These are phyloP conservation scores for Drosophila grimshawi DNA, from an alignment of 1,140 invertebrate genomes.

Conservation along the genomic window DNA sequence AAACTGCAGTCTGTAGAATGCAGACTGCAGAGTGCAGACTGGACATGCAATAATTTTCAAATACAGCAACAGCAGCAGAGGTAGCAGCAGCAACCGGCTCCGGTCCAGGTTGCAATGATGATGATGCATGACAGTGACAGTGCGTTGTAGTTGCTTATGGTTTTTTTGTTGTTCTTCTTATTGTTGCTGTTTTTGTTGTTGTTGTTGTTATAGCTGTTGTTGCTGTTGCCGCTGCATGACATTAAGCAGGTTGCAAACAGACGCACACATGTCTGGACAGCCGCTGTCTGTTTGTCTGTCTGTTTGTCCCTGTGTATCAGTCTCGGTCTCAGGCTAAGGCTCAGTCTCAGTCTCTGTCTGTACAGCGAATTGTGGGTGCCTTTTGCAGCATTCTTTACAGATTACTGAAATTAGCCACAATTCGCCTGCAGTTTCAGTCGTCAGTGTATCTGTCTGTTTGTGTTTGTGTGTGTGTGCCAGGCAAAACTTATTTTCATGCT, in stretches of 20 bases:
- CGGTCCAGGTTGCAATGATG: constrained; percentile 53
- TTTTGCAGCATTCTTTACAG: constrained; percentile 63
- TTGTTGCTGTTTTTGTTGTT: constrained; percentile 47
- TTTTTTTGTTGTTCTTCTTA: constrained; percentile 36
- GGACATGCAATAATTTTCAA: constrained; percentile 82
- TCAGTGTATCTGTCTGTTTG: neutral
- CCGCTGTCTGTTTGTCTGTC: constrained; percentile 49
- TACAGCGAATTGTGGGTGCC: constrained; percentile 81
- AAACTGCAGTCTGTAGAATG: constrained; percentile 19
- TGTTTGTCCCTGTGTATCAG: constrained; percentile 13
- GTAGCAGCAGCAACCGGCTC: constrained; percentile 45
- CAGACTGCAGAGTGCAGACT: constrained; percentile 35
- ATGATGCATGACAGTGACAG: constrained; percentile 81
- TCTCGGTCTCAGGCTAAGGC: constrained; percentile 15
- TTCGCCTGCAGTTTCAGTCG: constrained; percentile 37
- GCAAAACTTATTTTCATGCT: constrained; percentile 79
- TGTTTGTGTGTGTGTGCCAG: constrained; percentile 20
- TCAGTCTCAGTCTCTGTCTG: constrained; percentile 20
- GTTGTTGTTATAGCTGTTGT: constrained; percentile 44
- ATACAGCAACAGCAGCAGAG: constrained; percentile 39
- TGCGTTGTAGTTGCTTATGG: constrained; percentile 67
- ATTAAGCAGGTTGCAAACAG: constrained; percentile 83
- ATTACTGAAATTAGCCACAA: constrained; percentile 76
- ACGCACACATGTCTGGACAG: constrained; percentile 59
- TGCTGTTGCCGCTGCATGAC: constrained; percentile 65